Evolutionary conservation across 2,888 invertebrate genomes (phyloP).

Genomic region (Parnassius glacialis): DNA sequence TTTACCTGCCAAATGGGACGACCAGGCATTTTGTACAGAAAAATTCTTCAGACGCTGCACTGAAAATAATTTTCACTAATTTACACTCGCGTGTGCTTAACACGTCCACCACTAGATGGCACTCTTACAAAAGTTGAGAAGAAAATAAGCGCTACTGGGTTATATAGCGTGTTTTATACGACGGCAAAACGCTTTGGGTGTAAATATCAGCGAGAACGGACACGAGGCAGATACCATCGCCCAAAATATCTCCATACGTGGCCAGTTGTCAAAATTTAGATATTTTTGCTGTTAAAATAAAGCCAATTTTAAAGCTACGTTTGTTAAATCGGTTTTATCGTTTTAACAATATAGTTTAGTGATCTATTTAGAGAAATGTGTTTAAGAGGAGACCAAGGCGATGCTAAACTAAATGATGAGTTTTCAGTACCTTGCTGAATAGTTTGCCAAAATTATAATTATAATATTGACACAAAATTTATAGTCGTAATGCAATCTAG

Average conservation of each 20-base stretch:
- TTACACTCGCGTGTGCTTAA: slow-evolving; percentile 56
- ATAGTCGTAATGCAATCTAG: too few species aligned
- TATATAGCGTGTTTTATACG: slow-evolving; percentile 79
- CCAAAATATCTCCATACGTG: slow-evolving; percentile 72
- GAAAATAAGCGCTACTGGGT: slow-evolving; percentile 75
- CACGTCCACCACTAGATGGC: slow-evolving; percentile 72
- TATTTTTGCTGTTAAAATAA: slow-evolving; percentile 35
- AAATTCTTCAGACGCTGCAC: slow-evolving; percentile 53
- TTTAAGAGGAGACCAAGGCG: too few species aligned
- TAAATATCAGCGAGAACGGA: slow-evolving; percentile 71
- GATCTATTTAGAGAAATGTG: too few species aligned
- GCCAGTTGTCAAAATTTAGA: slow-evolving; percentile 48
- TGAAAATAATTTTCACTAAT: slow-evolving; percentile 40
- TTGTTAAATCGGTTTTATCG: too few species aligned
- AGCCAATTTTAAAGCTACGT: not conserved
- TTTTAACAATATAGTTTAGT: too few species aligned
- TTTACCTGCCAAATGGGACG: slow-evolving; percentile 88
- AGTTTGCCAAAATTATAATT: too few species aligned
- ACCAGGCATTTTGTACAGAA: slow-evolving; percentile 83
- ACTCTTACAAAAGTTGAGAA: slow-evolving; percentile 74
- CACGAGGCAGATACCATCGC: slow-evolving; percentile 69
- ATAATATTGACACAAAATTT: too few species aligned
- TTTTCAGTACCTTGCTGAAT: too few species aligned
- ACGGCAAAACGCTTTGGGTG: slow-evolving; percentile 59
- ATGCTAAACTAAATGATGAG: too few species aligned